These are phyloP conservation scores for Xanthia icteritia DNA, from an alignment of 2,888 invertebrate genomes.

Conservation along the genomic window DNA sequence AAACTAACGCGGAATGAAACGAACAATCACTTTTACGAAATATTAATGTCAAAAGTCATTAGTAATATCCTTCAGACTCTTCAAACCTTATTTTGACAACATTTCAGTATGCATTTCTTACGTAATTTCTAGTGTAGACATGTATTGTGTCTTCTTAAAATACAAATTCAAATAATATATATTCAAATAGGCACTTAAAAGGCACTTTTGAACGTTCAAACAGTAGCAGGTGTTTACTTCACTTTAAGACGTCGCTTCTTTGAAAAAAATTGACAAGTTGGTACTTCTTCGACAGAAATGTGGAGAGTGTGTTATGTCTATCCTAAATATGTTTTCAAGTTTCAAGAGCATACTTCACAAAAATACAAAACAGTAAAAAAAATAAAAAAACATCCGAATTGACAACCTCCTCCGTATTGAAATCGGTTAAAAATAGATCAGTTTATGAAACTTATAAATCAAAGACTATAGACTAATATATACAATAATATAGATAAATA, in stretches of 20 bases:
- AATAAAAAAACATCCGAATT: too few relatives aligned
- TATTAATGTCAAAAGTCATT: neutral
- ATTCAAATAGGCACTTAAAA: too few relatives aligned
- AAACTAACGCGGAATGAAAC: too few relatives aligned
- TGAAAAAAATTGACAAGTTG: neutral
- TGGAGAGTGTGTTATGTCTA: neutral
- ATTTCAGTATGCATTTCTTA: neutral
- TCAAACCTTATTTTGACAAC: neutral
- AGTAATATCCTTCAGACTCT: neutral
- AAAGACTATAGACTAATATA: neutral
- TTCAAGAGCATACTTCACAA: too few relatives aligned
- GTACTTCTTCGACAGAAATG: neutral
- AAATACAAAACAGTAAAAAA: neutral
- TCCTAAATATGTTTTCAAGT: conserved; percentile 24
- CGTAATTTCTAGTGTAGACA: neutral
- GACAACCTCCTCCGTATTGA: too few relatives aligned
- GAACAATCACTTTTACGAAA: too few relatives aligned
- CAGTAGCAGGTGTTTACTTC: too few relatives aligned
- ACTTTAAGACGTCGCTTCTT: neutral
- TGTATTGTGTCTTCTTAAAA: neutral
- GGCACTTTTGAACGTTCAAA: too few relatives aligned
- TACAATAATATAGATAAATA: too few relatives aligned
- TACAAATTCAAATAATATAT: neutral
- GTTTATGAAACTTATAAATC: neutral
- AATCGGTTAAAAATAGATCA: too few relatives aligned